phyloP scores from a whole-genome alignment of 2,888 invertebrate genomes.

The Polyommatus iphigenia region DNA sequence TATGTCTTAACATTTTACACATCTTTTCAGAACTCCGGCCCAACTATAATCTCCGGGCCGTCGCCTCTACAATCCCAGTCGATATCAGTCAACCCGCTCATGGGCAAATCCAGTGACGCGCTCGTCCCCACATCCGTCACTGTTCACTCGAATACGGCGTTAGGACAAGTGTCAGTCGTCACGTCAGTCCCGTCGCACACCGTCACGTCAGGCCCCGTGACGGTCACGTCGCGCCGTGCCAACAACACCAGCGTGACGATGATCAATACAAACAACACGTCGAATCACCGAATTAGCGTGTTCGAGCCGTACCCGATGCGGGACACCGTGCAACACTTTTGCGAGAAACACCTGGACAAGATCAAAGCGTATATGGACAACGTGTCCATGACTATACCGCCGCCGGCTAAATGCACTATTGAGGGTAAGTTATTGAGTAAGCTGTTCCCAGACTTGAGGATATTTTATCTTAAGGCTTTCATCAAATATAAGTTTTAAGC shows the following conservation, averaged over 20 bases:
- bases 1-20: background rate
- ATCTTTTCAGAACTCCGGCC: slow-evolving; percentile 53
- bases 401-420: slow-evolving; percentile 95
- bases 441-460: no score
- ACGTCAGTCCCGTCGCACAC: slow-evolving; percentile 44
- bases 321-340: slow-evolving; percentile 96
- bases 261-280: slow-evolving; percentile 79
- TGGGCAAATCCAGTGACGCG: slow-evolving; percentile 67
- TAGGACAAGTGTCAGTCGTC: slow-evolving; percentile 62
- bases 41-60: slow-evolving; percentile 58
- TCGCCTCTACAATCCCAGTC: slow-evolving; percentile 58
- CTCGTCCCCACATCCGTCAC: slow-evolving; percentile 61
- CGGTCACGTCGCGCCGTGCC: slow-evolving; percentile 81
- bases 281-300: slow-evolving; percentile 85
- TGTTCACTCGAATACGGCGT: slow-evolving; percentile 64
- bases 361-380: slow-evolving; percentile 95
- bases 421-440: slow-evolving; percentile 83
- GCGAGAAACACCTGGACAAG: slow-evolving; percentile 95
- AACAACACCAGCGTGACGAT: slow-evolving; percentile 90
- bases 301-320: slow-evolving; percentile 95
- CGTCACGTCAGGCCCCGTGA: slow-evolving; percentile 78
- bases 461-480: background rate
- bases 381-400: slow-evolving; percentile 90
- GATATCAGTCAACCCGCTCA: slow-evolving; percentile 66
- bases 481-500: no score